Conservation (phyloP, 2,888 invertebrate genomes). For the Cryptophagus acutangulus region DNA sequence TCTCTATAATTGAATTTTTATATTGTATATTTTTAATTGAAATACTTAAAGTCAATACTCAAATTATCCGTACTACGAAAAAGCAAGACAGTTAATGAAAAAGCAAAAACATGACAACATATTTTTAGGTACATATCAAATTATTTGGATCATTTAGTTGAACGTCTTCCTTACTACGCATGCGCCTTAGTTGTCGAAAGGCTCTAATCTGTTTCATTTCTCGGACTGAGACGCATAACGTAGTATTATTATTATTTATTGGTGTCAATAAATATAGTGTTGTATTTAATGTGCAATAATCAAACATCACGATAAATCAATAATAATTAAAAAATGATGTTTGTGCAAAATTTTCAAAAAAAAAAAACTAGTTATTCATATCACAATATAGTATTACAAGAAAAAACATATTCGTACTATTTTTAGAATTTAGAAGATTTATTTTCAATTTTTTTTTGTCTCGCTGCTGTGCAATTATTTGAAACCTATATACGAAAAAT, state of each 20-base stretch:
- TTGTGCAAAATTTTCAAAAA: slow-evolving; percentile 12
- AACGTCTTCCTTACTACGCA: slow-evolving; percentile 44
- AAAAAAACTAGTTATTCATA: slow-evolving; percentile 48
- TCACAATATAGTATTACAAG: slow-evolving; percentile 46
- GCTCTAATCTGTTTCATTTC: slow-evolving; percentile 25
- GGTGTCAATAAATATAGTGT: slow-evolving; percentile 5
- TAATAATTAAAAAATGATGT: too few relatives aligned
- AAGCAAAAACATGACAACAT: slow-evolving; percentile 25
- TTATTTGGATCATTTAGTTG: slow-evolving; percentile 36
- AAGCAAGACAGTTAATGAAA: slow-evolving; percentile 18
- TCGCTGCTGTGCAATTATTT: slow-evolving; percentile 11
- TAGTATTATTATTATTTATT: slow-evolving; percentile 16
- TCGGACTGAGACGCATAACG: slow-evolving; percentile 26
- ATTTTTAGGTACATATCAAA: slow-evolving; percentile 39
- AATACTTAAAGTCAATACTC: slow-evolving; percentile 36
- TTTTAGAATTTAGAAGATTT: slow-evolving; percentile 20
- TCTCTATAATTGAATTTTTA: too few relatives aligned
- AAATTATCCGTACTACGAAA: slow-evolving; percentile 24
- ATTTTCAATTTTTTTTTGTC: slow-evolving; percentile 27
- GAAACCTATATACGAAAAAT: not conserved
- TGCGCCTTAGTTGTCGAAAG: slow-evolving; percentile 35
- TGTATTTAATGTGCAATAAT: slow-evolving; percentile 11
- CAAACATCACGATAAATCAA: too few relatives aligned
- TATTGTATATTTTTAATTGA: too few relatives aligned
- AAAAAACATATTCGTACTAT: slow-evolving; percentile 40